phyloP scores from a whole-genome alignment of 2,888 invertebrate genomes.

The Cyaniris semiargus region DNA sequence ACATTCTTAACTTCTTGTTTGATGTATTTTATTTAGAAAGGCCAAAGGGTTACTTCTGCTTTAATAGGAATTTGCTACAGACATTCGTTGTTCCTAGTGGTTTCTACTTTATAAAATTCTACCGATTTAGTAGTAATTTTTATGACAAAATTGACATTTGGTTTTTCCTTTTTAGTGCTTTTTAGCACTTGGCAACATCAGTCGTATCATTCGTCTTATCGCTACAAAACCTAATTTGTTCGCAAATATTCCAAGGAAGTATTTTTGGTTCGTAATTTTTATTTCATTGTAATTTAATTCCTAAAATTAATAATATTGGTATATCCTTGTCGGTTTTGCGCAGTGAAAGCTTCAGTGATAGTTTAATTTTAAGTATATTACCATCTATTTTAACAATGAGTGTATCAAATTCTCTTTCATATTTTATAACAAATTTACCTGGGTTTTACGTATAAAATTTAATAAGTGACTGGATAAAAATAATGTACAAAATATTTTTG shows the following conservation, averaged over 20 bases:
- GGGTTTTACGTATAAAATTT: background rate
- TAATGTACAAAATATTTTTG: background rate
- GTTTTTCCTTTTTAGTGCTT: no score
- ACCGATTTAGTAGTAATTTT: no score
- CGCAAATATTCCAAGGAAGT: conserved; percentile 11
- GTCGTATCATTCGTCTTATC: background rate
- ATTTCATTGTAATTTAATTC: background rate
- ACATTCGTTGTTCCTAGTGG: no score
- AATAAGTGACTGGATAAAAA: background rate
- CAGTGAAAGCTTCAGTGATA: background rate
- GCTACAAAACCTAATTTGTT: background rate
- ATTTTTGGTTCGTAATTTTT: background rate
- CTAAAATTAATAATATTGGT: background rate
- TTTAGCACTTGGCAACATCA: no score
- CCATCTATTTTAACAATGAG: background rate
- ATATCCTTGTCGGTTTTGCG: background rate
- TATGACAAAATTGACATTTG: no score
- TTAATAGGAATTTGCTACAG: no score
- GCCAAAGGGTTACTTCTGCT: no score
- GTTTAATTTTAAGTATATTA: background rate
- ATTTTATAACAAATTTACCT: background rate
- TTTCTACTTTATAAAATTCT: no score
- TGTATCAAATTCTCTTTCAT: background rate
- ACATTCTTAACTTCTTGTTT: no score
- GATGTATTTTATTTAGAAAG: no score